phyloP scores from a whole-genome alignment of 2,797 vertebrate genomes.

The Salmo trutta region DNA sequence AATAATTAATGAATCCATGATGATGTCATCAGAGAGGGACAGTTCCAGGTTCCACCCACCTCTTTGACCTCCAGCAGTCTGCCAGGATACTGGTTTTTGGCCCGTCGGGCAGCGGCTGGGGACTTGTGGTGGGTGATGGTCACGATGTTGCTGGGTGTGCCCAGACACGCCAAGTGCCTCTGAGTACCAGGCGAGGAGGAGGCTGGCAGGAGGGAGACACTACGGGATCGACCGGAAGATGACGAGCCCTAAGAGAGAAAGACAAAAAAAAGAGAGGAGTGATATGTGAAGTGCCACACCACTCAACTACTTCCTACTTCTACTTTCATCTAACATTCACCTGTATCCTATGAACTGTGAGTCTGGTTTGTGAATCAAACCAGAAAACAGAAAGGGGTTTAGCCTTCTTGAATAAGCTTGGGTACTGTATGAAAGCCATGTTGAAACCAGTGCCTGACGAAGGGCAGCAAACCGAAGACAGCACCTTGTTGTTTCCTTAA shows the following conservation, averaged over 20 bases:
- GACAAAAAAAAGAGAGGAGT: not conserved
- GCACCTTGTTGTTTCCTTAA: not conserved
- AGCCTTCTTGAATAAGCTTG: not conserved
- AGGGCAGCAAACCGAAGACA: not conserved
- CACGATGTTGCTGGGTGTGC: conserved; percentile 84
- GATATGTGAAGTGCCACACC: not conserved
- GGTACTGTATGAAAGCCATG: not conserved
- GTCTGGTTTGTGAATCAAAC: not conserved
- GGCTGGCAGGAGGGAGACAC: conserved; percentile 86
- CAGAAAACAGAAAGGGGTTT: not conserved
- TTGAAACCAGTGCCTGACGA: not conserved
- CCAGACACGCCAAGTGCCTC: conserved; percentile 77
- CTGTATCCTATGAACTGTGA: not conserved
- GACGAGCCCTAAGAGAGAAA: conserved; percentile 75
- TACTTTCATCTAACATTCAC: not conserved
- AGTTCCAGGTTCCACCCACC: conserved; percentile 76
- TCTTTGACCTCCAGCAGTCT: conserved; percentile 92
- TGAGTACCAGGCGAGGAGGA: conserved; percentile 86
- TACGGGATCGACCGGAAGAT: conserved; percentile 83
- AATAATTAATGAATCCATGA: not conserved
- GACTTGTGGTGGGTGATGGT: conserved; percentile 96
- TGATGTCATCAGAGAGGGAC: not conserved
- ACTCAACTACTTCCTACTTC: not conserved
- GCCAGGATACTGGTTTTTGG: conserved; percentile 82
- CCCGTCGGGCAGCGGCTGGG: conserved; percentile 87